These are phyloP conservation scores for Folsomia candida DNA, from an alignment of 2,888 invertebrate genomes.

Conservation along the genomic window DNA sequence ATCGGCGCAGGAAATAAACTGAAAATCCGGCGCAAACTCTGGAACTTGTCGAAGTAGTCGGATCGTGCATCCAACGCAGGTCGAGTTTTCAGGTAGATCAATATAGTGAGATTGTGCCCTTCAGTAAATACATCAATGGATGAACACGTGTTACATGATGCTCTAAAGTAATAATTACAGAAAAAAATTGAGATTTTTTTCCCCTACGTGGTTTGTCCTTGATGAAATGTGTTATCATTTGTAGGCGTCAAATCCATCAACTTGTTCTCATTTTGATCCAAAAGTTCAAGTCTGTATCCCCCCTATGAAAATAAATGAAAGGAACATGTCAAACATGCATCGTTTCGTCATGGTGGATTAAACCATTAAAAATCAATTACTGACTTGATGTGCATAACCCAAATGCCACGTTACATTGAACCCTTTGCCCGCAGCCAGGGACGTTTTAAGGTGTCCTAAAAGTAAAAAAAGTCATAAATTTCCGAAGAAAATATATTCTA, in stretches of 20 bases:
- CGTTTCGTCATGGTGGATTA: too few species aligned
- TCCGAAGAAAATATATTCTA: conserved; percentile 59
- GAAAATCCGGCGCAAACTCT: conserved; percentile 81
- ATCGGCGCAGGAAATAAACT: conserved; percentile 95
- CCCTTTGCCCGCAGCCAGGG: conserved; percentile 74
- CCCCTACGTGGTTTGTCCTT: conserved; percentile 83
- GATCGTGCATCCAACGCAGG: conserved; percentile 84
- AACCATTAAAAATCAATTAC: too few species aligned
- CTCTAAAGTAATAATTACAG: background rate
- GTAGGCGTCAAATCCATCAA: conserved; percentile 79
- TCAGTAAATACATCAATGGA: too few species aligned
- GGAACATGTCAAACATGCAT: too few species aligned
- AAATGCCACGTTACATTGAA: conserved; percentile 92
- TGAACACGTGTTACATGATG: conserved; percentile 14
- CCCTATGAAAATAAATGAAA: conserved; percentile 65
- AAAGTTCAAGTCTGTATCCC: conserved; percentile 81
- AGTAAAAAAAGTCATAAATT: conserved; percentile 51
- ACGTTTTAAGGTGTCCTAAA: conserved; percentile 75
- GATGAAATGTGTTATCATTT: conserved; percentile 71
- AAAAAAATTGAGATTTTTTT: background rate
- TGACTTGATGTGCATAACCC: conserved; percentile 85
- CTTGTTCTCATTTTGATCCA: conserved; percentile 79
- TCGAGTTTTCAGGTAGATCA: conserved; percentile 74
- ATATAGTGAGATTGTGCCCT: conserved; percentile 81
- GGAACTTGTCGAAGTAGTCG: conserved; percentile 83